These are phyloP conservation scores for Helicolenus hilgendorfi DNA, from an alignment of 2,797 vertebrate species.

Conservation along the genomic window DNA sequence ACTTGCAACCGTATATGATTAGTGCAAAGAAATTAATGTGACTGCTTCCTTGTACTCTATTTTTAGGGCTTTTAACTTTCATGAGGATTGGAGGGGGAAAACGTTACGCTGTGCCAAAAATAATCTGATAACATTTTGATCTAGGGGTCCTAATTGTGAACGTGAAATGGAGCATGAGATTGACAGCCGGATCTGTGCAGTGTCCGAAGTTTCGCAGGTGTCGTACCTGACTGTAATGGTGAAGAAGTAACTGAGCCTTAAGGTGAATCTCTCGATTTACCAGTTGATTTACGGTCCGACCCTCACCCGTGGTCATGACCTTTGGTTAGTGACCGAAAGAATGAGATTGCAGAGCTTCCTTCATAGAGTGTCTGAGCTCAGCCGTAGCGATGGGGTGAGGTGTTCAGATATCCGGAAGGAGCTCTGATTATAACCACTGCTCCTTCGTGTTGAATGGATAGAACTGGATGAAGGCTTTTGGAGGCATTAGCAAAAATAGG, in stretches of 20 bases:
- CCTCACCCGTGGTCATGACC: background rate
- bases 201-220: background rate
- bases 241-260: conserved; percentile 1
- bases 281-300: conserved; percentile 5
- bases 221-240: background rate
- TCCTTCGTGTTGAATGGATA: background rate
- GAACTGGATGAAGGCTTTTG: background rate
- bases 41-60: background rate
- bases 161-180: background rate
- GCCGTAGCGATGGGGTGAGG: background rate
- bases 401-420: background rate
- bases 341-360: background rate
- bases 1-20: background rate
- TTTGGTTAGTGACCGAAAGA: conserved; percentile 6
- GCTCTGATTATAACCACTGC: background rate
- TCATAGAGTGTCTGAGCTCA: background rate
- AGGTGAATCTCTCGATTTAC: conserved; percentile 12
- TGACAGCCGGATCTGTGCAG: background rate
- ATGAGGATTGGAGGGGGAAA: background rate
- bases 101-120: background rate
- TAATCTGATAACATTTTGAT: background rate
- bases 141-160: background rate
- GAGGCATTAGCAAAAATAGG: background rate
- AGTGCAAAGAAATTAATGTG: background rate
- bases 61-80: background rate